A percentile compares a stretch with the other conserved stretches of the same genome.
Conservation (phyloP, 2,797 vertebrate genomes). For the Sebastes alutus region DNA sequence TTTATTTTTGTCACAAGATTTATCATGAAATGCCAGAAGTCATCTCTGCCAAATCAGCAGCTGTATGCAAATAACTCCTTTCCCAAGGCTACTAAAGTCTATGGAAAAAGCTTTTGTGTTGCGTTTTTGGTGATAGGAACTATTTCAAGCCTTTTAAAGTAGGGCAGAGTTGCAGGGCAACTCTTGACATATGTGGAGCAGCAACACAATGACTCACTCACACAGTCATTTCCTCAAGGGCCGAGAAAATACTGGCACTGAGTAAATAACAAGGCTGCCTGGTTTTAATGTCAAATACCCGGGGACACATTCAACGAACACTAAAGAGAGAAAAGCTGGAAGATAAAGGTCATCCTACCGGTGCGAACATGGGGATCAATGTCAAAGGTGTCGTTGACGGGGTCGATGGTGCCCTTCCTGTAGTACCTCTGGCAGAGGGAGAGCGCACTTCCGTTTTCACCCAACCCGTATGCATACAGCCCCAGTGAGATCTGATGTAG, state of each 20-base stretch:
- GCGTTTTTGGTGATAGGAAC: conserved; percentile 9
- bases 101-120: background rate
- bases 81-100: conserved; percentile 12
- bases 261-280: background rate
- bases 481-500: conserved; percentile 86
- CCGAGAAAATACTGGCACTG: background rate
- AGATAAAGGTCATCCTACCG: conserved; percentile 69
- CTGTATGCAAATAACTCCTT: conserved; percentile 35
- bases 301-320: background rate
- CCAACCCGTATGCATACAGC: conserved; percentile 86
- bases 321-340: background rate
- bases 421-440: conserved; percentile 90
- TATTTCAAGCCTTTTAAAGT: conserved; percentile 34
- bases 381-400: conserved; percentile 92
- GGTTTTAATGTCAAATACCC: background rate
- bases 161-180: conserved; percentile 35
- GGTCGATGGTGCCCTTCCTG: conserved; percentile 87
- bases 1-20: background rate
- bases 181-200: conserved; percentile 30
- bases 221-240: conserved; percentile 3
- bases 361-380: conserved; percentile 89
- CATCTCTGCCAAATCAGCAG: conserved; percentile 29
- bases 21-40: background rate
- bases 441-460: conserved; percentile 81
- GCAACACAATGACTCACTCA: conserved; percentile 42